A percentile compares a stretch with the other conserved stretches of the same genome.
Evolutionary conservation across 1,140 invertebrate species (phyloP).

Genomic region (Vanessa atalanta): DNA sequence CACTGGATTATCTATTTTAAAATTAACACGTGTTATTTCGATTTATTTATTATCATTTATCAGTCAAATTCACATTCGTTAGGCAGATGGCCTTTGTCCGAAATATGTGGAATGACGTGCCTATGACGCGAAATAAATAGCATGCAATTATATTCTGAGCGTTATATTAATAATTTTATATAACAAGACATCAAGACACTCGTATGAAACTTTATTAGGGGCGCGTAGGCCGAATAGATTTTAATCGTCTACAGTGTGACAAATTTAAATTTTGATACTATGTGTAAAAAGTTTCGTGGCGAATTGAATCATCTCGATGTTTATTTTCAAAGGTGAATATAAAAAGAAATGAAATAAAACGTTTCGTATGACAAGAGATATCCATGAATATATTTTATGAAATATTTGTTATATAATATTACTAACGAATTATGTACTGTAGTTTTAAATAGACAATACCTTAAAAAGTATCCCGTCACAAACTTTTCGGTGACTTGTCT

Average conservation of each 20-base stretch:
- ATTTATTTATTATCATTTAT: constrained; percentile 17
- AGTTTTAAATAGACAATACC: no score
- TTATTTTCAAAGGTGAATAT: background rate
- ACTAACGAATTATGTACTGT: no score
- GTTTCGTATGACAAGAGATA: background rate
- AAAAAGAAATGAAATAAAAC: background rate
- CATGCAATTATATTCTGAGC: constrained; percentile 25
- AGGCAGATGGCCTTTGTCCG: constrained; percentile 20
- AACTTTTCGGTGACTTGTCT: no score
- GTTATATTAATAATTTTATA: constrained; percentile 25
- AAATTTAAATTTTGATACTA: constrained; percentile 7
- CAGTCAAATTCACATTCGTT: constrained; percentile 10
- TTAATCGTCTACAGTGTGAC: constrained; percentile 12
- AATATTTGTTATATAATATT: no score
- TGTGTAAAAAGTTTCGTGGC: background rate
- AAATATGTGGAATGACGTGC: constrained; percentile 25
- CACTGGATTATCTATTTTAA: background rate
- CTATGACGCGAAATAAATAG: constrained; percentile 17
- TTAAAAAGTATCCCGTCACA: no score
- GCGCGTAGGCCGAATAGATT: constrained; percentile 27
- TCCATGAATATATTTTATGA: no score
- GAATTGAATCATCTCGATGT: background rate
- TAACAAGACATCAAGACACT: constrained; percentile 22
- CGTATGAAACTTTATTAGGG: constrained; percentile 25
- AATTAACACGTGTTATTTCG: background rate